Percentiles rank a stretch among this genome's conserved stretches.
Conservation (phyloP, 2,113 vertebrate species). For the Felis chaus region DNA sequence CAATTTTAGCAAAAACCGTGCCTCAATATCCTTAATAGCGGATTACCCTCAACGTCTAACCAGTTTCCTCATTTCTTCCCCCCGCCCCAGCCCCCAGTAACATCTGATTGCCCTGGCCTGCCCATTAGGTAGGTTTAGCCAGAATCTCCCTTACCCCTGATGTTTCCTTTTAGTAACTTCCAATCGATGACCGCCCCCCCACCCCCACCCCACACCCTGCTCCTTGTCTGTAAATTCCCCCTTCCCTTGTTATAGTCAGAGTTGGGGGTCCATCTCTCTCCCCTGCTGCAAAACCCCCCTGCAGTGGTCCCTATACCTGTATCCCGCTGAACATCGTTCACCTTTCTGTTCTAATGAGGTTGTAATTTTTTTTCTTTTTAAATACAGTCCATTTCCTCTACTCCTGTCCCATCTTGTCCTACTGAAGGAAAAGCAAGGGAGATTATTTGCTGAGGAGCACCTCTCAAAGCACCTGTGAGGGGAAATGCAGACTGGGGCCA, state of each 20-base stretch:
- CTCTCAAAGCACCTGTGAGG: not conserved
- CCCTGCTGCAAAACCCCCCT: not conserved
- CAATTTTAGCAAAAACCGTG: not conserved
- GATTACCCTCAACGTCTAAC: not conserved
- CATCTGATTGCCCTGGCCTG: not conserved
- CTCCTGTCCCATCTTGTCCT: not conserved
- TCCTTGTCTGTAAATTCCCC: not conserved
- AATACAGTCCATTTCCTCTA: not conserved
- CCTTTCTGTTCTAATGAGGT: not conserved
- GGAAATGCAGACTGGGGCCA: not conserved
- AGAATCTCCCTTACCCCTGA: not conserved
- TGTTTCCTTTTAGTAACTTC: not conserved
- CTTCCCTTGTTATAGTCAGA: not conserved
- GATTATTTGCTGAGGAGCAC: not conserved
- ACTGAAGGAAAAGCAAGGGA: not conserved
- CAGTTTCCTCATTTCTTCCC: not conserved
- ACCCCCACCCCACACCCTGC: rapidly evolving
- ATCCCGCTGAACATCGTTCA: not conserved
- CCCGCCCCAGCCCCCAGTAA: not conserved
- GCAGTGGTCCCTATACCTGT: no score
- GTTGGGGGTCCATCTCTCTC: not conserved
- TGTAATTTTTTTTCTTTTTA: not conserved
- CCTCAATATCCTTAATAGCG: not conserved
- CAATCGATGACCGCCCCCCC: no score
- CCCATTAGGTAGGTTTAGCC: not conserved